phyloP scores from a whole-genome alignment of 2,113 vertebrate species.

The Bostrychus sinensis region DNA sequence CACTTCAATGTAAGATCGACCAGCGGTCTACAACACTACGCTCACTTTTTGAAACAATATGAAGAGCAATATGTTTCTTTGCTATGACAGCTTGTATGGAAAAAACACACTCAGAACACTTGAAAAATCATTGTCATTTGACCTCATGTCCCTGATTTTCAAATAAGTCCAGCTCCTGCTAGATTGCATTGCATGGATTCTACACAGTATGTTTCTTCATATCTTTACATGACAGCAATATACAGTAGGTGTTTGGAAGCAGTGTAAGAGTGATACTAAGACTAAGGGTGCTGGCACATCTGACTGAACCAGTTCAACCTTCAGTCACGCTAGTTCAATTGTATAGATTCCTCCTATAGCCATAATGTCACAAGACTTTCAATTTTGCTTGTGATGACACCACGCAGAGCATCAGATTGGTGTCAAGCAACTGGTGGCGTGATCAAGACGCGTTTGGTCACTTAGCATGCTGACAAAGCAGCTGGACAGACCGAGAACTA shows the following conservation, averaged over 20 bases:
- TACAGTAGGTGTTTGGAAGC: constrained; percentile 79
- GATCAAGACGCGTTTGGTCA: constrained; percentile 62
- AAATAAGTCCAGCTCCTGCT: constrained; percentile 78
- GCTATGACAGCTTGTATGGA: constrained; percentile 79
- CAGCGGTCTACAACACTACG: constrained; percentile 84
- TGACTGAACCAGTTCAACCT: constrained; percentile 72
- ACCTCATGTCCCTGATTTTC: constrained; percentile 82
- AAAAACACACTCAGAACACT: constrained; percentile 77
- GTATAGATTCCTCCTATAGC: constrained; percentile 60
- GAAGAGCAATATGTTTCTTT: constrained; percentile 79
- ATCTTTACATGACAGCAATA: constrained; percentile 79
- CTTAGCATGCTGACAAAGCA: constrained; percentile 60
- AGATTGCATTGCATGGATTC: constrained; percentile 82
- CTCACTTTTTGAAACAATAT: constrained; percentile 78
- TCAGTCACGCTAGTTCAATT: constrained; percentile 70
- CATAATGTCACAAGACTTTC: constrained; percentile 59
- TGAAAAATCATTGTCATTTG: constrained; percentile 81
- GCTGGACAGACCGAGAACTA: constrained; percentile 60
- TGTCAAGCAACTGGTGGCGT: constrained; percentile 50
- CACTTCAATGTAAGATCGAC: constrained; percentile 85
- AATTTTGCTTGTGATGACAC: constrained; percentile 66
- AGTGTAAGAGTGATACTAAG: constrained; percentile 77
- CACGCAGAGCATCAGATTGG: constrained; percentile 68
- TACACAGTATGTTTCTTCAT: constrained; percentile 78
- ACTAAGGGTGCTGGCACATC: constrained; percentile 74